Base-by-base conservation (phyloP, 2,113 vertebrate genomes). In the Platanista minor region DNA sequence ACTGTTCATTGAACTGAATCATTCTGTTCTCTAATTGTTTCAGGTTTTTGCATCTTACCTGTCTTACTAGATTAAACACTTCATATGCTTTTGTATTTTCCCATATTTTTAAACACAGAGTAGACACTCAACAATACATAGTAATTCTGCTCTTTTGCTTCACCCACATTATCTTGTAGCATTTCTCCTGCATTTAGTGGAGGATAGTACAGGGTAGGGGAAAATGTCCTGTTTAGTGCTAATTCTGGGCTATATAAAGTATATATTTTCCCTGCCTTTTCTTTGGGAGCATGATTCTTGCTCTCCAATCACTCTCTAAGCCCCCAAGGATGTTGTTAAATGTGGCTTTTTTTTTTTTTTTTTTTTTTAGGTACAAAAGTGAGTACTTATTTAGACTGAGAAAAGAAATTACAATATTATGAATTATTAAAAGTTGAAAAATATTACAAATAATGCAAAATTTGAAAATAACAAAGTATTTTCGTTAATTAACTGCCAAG, bases 1-100 rank as follows among this genome's bases (percentile, higher is more conserved):
- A 80, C 93, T 94, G 96, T 87, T 89, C 94, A 91, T 94, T 94
- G 96, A 94, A 91, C 86, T 64, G 91, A 95, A 86, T 91, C 86
- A 54, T 86, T 93, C 74, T 94, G 64, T 87, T 94, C 82, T 93
- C 52, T 96, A 62, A 87, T 97, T 96, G 66, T 64, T 91, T 96
- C 78, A 61, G 80, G 74, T 91, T 80, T 94, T 39, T 59, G 74
- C 69, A 61, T 81, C 85, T 96, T 96, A 91, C 69, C 82, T 95
- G 74, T 77, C n/a, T 95, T 81, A 75, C 41, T 66, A 66, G 90
- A 96, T 94, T 86, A 75, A 59, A 87, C 89, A 94, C 46, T 52
- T 88, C n/a, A 87, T 72, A 10, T 41, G n/a, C 49, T 69, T 74
- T 96, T 87, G 43, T 74, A 36, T 96, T 95, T 94, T 80, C 67